Conservation (phyloP, 2,113 vertebrate species). For the Synchiropus splendidus region DNA sequence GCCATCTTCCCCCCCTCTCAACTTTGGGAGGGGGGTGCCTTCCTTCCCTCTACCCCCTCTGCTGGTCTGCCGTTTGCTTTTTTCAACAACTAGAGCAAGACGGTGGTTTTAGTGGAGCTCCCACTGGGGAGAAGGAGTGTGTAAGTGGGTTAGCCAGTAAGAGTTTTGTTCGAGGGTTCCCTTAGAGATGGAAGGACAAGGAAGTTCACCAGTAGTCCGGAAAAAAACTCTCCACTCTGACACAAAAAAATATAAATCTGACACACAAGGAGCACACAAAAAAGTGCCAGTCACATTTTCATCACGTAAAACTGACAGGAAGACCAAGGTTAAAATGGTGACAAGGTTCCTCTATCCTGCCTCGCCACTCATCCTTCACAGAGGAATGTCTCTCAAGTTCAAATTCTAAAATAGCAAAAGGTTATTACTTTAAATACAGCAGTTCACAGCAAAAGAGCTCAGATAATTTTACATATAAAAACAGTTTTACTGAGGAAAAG, state of each 20-base stretch:
- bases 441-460: conserved; percentile 28
- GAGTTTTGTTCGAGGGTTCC: conserved; percentile 55
- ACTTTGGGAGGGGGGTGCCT: conserved; percentile 57
- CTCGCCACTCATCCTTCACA: conserved; percentile 47
- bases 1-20: conserved; percentile 77
- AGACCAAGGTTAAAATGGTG: conserved; percentile 22
- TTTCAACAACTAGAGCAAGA: conserved; percentile 29
- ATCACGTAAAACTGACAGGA: conserved; percentile 12
- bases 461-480: conserved; percentile 54
- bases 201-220: conserved; percentile 49
- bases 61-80: conserved; percentile 25
- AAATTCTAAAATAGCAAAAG: conserved; percentile 31
- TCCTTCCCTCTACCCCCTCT: conserved; percentile 32
- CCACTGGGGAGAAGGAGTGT: conserved; percentile 24
- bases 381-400: conserved; percentile 32
- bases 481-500: conserved; percentile 43
- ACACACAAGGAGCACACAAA: conserved; percentile 19
- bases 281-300: conserved; percentile 45
- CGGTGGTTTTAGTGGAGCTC: conserved; percentile 26
- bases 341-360: conserved; percentile 34
- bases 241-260: conserved; percentile 22
- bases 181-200: conserved; percentile 32
- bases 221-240: conserved; percentile 14
- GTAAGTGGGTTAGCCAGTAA: conserved; percentile 46
- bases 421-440: conserved; percentile 33